Conservation (phyloP, 2,888 invertebrate genomes). For the Gari tellinella region DNA sequence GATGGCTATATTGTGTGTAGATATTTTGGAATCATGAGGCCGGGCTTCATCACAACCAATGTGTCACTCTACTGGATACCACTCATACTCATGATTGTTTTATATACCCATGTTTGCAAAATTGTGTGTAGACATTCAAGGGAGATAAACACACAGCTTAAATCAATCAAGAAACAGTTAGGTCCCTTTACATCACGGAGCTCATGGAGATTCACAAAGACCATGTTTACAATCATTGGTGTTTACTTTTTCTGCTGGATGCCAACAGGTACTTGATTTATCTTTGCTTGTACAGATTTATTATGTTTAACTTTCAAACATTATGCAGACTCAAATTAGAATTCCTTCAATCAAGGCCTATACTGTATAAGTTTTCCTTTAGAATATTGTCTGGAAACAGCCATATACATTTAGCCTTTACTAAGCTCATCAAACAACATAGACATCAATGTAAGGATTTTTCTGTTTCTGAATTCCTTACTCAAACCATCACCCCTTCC, state of each 20-base stretch:
- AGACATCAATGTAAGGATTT: too few relatives aligned
- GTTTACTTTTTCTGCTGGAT: slow-evolving; percentile 67
- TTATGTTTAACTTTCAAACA: neutral
- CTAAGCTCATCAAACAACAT: too few relatives aligned
- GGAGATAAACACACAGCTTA: slow-evolving; percentile 55
- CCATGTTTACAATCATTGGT: slow-evolving; percentile 65
- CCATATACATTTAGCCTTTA: too few relatives aligned
- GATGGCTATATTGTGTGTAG: slow-evolving; percentile 54
- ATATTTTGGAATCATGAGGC: slow-evolving; percentile 60
- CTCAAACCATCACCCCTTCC: too few relatives aligned
- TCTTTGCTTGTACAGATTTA: too few relatives aligned
- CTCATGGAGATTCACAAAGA: slow-evolving; percentile 69
- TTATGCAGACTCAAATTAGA: neutral
- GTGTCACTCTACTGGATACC: slow-evolving; percentile 62
- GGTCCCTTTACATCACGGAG: slow-evolving; percentile 37
- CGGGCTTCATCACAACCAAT: slow-evolving; percentile 50
- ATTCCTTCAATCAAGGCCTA: too few relatives aligned
- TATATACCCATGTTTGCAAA: slow-evolving; percentile 63
- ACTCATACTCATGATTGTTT: slow-evolving; percentile 55
- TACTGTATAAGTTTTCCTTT: too few relatives aligned
- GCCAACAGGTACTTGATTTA: slow-evolving; percentile 64
- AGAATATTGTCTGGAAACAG: too few relatives aligned
- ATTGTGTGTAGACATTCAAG: slow-evolving; percentile 59
- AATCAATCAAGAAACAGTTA: slow-evolving; percentile 10
- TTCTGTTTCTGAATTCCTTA: too few relatives aligned